These are phyloP conservation scores for Petrolisthes manimaculis DNA, from an alignment of 2,888 invertebrate genomes.

Conservation along the genomic window DNA sequence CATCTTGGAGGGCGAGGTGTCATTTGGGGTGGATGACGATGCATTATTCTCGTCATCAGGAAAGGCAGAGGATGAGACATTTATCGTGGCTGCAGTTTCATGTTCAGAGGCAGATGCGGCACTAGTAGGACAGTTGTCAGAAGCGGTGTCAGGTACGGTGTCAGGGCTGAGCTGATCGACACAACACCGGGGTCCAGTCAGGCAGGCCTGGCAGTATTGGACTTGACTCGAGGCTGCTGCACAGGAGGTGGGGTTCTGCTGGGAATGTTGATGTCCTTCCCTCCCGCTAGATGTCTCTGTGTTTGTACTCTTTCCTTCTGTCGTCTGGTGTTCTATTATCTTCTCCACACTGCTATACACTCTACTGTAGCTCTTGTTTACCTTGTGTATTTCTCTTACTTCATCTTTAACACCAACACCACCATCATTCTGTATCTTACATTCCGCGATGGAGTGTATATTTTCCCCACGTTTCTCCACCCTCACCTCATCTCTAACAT, in stretches of 20 bases:
- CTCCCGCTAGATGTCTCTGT: neutral
- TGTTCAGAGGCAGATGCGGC: neutral
- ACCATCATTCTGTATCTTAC: neutral
- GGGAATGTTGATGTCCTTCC: neutral
- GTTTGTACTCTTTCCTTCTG: neutral
- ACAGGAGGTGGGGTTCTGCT: neutral
- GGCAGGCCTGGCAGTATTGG: constrained; percentile 27
- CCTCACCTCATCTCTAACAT: neutral
- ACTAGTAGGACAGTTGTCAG: neutral
- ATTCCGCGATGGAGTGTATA: no score
- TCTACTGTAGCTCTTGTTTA: neutral
- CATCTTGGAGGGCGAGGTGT: no score
- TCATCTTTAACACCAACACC: neutral
- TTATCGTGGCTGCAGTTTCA: no score
- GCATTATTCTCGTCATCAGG: no score
- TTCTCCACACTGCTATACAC: neutral
- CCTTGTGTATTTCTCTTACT: neutral
- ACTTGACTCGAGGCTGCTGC: neutral
- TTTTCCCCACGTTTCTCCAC: neutral
- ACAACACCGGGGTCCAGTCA: constrained; percentile 32
- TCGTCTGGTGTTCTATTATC: neutral
- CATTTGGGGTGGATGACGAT: no score
- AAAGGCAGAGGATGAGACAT: no score
- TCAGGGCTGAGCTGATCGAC: neutral
- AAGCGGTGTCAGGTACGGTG: neutral